A percentile compares a stretch with the other conserved stretches of the same genome.
Conservation (phyloP, 37 sponge, comb jelly and placozoan species). For the Spongilla lacustris region DNA sequence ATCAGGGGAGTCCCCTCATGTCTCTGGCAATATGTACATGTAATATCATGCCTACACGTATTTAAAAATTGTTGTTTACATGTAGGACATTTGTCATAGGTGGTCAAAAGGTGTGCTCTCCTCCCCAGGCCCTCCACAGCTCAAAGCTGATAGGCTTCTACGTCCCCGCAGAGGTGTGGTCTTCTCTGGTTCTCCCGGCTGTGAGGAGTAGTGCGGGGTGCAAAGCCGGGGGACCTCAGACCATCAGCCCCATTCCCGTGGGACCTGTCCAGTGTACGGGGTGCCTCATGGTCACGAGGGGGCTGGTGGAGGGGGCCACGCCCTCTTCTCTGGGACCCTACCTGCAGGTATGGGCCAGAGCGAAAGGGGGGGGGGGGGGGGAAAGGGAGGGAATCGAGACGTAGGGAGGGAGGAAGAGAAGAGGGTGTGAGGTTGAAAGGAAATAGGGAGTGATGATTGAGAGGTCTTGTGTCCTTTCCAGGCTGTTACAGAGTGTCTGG, state of each 20-base stretch:
- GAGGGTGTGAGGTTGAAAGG: not conserved
- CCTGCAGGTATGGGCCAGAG: constrained; percentile 26
- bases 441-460: not conserved
- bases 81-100: too few species aligned
- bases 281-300: constrained; percentile 63
- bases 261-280: constrained; percentile 79
- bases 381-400: not conserved
- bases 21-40: too few species aligned
- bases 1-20: too few species aligned
- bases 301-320: constrained; percentile 44
- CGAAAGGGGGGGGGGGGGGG: not conserved
- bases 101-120: too few species aligned
- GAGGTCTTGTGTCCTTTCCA: not conserved
- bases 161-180: constrained; percentile 81
- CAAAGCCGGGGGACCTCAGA: not conserved
- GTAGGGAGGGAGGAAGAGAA: not conserved
- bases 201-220: constrained; percentile 79
- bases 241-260: constrained; percentile 58
- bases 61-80: too few species aligned
- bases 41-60: too few species aligned
- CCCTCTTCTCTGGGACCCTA: constrained; percentile 6
- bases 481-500: constrained; percentile 43
- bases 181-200: constrained; percentile 74
- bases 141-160: constrained; percentile 55
- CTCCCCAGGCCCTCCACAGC: constrained; percentile 12